These are phyloP conservation scores for Phyllostomus hastatus DNA, from an alignment of 2,113 vertebrate genomes.

Conservation along the genomic window DNA sequence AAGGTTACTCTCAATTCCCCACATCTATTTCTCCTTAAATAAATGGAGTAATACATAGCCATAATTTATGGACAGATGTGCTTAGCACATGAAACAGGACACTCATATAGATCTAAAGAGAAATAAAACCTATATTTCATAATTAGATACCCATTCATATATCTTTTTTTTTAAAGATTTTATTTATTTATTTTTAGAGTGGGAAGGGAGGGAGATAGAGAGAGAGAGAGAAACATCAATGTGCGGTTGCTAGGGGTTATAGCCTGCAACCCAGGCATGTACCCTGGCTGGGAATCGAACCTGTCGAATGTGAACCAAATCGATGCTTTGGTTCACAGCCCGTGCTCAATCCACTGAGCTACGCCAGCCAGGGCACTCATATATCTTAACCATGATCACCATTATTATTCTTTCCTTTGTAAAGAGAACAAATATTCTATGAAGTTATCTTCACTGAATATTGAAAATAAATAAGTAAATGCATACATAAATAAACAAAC, in stretches of 20 bases:
- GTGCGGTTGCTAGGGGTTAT: too few relatives aligned
- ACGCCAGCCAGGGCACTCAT: too few relatives aligned
- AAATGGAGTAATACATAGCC: background rate
- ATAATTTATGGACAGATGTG: background rate
- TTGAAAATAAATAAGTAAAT: constrained; percentile 25
- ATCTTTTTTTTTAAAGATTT: too few relatives aligned
- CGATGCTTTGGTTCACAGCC: too few relatives aligned
- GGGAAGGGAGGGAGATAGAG: too few relatives aligned
- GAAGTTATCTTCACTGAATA: background rate
- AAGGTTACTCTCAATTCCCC: background rate
- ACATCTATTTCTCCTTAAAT: background rate
- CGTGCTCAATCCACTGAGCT: too few relatives aligned
- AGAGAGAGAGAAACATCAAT: too few relatives aligned
- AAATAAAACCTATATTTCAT: background rate
- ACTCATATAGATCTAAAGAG: background rate
- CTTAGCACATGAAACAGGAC: background rate
- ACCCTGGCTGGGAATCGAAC: too few relatives aligned
- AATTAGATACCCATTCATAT: background rate
- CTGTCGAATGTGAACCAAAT: too few relatives aligned
- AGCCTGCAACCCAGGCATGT: too few relatives aligned
- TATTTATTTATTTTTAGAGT: too few relatives aligned
- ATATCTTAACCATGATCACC: background rate
- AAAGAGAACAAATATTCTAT: background rate
- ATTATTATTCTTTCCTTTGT: background rate
- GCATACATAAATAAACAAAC: background rate